Evolutionary conservation across 1,140 invertebrate species (phyloP), one percentile per base, ranked within the genome.

Genomic region (Steinernema feltiae): DNA sequence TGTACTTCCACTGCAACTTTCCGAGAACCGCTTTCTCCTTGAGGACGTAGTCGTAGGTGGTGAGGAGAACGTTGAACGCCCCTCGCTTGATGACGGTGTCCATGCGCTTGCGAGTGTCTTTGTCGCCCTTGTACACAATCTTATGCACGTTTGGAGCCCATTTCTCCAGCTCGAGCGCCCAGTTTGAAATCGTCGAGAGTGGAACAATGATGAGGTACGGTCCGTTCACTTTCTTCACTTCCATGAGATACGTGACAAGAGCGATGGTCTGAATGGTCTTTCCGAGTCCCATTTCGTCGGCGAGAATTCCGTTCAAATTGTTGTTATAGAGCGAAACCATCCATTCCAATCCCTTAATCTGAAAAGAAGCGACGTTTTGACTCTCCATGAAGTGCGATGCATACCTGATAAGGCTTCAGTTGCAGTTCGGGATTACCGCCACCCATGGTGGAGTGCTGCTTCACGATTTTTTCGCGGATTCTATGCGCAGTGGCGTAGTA

Each of bases 41-140:
- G 79, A 98, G 97, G 72, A 98, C 92, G 86, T 98, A 98, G 86
- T 98, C 97, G 83, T 98, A 99, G 0, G 96, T 98, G 3, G 96
- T 99, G 0, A 99, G 90, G 1, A 99, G 89, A 18, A 98, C 95
- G 88, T 99, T 98, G 86, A 98, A 97, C 87, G 97, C 97, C 3
- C 92, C 93, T 32, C 91, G 91, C 70, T 92, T 90, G 91, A 99
- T 92, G 87, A 94, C 93, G 48, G 90, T 91, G 83, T 95, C 93
- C 73, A 97, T 90, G 35, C 91, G 88, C 72, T 94, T 90, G 71
- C 96, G 90, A 12, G 73, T 24, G 75, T 91, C 91, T 21, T 95
- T 95, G 48, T 94, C 95, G 24, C 91, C 91, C 88, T 97, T 98
- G 88, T 97, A 98, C 1, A 94, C 92, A 30, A 98, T 92, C 27